These are phyloP conservation scores for Malacoctenus gilli DNA, from an alignment of 2,797 vertebrate species.

Conservation along the genomic window DNA sequence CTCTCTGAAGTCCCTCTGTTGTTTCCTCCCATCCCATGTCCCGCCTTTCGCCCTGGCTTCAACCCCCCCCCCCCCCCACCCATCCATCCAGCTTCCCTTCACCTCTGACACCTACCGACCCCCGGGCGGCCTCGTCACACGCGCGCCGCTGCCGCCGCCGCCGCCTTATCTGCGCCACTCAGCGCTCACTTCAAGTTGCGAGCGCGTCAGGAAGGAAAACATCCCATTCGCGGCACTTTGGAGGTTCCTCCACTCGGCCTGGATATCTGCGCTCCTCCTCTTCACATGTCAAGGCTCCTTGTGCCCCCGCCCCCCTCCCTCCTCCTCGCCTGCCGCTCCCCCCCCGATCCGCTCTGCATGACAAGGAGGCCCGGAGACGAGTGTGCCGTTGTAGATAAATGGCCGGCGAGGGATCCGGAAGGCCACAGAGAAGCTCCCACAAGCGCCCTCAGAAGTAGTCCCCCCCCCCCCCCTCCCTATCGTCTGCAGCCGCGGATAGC, in stretches of 20 bases:
- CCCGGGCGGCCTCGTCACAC: slow-evolving; percentile 30
- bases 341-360: slow-evolving; percentile 29
- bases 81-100: slow-evolving; percentile 32
- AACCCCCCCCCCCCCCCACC: not conserved
- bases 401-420: slow-evolving; percentile 21
- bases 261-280: slow-evolving; percentile 21
- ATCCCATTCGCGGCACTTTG: slow-evolving; percentile 58
- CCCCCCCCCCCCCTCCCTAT: no score
- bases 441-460: no score
- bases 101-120: slow-evolving; percentile 62
- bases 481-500: no score
- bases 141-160: slow-evolving; percentile 15
- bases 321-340: slow-evolving; percentile 8
- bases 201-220: slow-evolving; percentile 28
- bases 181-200: slow-evolving; percentile 46
- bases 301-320: no score
- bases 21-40: slow-evolving; percentile 51
- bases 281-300: slow-evolving; percentile 19
- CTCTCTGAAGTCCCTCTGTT: slow-evolving; percentile 23
- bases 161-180: slow-evolving; percentile 61
- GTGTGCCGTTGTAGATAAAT: slow-evolving; percentile 67
- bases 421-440: slow-evolving; percentile 44
- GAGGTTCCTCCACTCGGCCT: slow-evolving; percentile 53
- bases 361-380: slow-evolving; percentile 17
- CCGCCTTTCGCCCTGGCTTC: slow-evolving; percentile 41